Conservation (phyloP, 2,888 invertebrate genomes). For the Noctua comes region DNA sequence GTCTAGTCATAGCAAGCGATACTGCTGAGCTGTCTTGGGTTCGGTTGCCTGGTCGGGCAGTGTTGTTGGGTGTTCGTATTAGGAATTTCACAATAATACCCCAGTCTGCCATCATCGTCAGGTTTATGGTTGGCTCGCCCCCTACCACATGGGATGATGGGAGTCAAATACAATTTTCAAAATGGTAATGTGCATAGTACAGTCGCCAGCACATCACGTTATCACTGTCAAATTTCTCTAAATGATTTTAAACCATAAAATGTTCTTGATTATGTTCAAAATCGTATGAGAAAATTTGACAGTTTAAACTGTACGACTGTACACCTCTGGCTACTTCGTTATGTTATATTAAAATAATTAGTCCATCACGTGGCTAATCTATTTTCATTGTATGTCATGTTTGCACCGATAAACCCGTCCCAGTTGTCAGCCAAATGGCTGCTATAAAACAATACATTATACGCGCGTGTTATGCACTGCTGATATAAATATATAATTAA, state of each 20-base stretch:
- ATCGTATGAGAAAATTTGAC: no score
- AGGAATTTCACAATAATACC: not conserved
- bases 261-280: no score
- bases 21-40: not conserved
- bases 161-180: not conserved
- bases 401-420: constrained; percentile 59
- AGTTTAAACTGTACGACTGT: not conserved
- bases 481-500: constrained; percentile 12
- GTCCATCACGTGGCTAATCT: constrained; percentile 67
- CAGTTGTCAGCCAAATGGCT: constrained; percentile 60
- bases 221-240: no score
- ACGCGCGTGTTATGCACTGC: constrained; percentile 17
- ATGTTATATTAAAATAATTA: constrained; percentile 66
- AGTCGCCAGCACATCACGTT: no score
- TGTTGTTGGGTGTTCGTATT: not conserved
- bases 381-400: constrained; percentile 68
- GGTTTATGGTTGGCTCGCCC: not conserved
- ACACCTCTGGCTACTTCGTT: not conserved
- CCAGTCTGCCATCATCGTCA: not conserved
- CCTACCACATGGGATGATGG: not conserved
- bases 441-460: constrained; percentile 58
- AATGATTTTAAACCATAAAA: no score
- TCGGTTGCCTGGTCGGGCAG: not conserved
- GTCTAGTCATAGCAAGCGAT: not conserved
- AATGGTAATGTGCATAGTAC: not conserved